phyloP scores from a whole-genome alignment of 2,888 invertebrate species.

The Plagiodera versicolora region DNA sequence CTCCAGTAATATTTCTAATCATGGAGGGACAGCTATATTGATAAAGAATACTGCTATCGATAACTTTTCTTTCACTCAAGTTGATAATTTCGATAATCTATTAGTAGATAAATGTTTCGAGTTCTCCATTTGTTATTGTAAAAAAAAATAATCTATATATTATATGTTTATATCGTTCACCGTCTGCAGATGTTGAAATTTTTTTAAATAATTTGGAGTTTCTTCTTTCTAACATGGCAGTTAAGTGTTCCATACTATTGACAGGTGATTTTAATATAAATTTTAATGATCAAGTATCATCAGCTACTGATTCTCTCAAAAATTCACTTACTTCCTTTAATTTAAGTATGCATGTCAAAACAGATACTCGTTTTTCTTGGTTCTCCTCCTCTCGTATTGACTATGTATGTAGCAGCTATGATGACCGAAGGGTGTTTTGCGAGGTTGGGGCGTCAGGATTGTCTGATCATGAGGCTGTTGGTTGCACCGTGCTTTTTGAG shows the following conservation, averaged over 20 bases:
- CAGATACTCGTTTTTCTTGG: not conserved
- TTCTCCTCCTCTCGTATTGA: not conserved
- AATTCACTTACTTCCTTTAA: not conserved
- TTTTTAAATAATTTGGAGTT: not conserved
- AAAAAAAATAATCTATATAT: not conserved
- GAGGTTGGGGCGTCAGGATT: not conserved
- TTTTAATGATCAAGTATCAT: not conserved
- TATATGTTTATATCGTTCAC: not conserved
- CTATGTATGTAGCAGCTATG: not conserved
- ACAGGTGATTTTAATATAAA: not conserved
- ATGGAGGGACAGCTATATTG: constrained; percentile 1
- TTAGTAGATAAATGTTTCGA: not conserved
- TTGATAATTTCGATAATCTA: not conserved
- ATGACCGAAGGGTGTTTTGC: not conserved
- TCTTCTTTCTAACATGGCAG: not conserved
- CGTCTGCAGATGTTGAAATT: not conserved
- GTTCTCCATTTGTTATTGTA: not conserved
- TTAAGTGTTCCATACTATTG: not conserved
- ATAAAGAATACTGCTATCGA: not conserved
- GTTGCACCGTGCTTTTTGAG: not conserved
- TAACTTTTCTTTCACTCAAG: not conserved
- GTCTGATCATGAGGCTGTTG: not conserved
- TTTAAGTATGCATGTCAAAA: not conserved
- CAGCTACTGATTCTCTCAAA: not conserved
- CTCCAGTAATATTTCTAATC: not conserved